Evolutionary conservation across 2,888 invertebrate species (phyloP).

Genomic region (Parnassius orleans): DNA sequence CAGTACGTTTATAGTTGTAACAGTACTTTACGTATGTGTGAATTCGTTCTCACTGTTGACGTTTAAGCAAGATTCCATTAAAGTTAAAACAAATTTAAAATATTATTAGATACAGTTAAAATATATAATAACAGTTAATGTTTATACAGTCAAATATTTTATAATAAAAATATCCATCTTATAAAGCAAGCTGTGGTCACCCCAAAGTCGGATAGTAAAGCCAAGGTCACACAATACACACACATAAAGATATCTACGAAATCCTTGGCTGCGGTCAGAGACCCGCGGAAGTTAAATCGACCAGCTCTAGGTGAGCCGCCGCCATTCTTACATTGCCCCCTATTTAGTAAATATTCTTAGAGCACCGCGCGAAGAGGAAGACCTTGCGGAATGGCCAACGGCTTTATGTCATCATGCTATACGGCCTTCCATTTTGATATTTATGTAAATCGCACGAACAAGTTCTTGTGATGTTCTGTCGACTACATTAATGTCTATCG

Average conservation of each 20-base stretch:
- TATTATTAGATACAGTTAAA: too few relatives aligned
- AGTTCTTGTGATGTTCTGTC: conserved; percentile 42
- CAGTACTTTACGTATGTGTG: too few relatives aligned
- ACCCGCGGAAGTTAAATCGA: conserved; percentile 66
- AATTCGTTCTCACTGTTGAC: too few relatives aligned
- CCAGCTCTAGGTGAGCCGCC: conserved; percentile 52
- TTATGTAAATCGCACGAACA: conserved; percentile 61
- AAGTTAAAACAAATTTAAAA: too few relatives aligned
- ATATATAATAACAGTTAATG: too few relatives aligned
- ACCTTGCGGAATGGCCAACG: conserved; percentile 39
- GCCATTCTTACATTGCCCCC: conserved; percentile 47
- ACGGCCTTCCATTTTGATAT: conserved; percentile 61
- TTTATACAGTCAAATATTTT: too few relatives aligned
- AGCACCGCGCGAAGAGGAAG: conserved; percentile 27
- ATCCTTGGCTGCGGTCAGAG: conserved; percentile 70
- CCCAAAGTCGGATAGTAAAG: conserved; percentile 57
- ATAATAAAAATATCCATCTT: conserved; percentile 24
- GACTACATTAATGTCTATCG: conserved; percentile 25
- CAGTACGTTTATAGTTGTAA: too few relatives aligned
- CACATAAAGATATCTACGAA: conserved; percentile 58
- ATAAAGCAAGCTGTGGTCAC: conserved; percentile 41
- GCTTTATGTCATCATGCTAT: conserved; percentile 66
- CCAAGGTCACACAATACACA: conserved; percentile 66
- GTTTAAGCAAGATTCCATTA: too few relatives aligned
- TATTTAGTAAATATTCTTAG: conserved; percentile 29